Conservation (phyloP, 2,113 vertebrate genomes). For the Zosterops japonicus region DNA sequence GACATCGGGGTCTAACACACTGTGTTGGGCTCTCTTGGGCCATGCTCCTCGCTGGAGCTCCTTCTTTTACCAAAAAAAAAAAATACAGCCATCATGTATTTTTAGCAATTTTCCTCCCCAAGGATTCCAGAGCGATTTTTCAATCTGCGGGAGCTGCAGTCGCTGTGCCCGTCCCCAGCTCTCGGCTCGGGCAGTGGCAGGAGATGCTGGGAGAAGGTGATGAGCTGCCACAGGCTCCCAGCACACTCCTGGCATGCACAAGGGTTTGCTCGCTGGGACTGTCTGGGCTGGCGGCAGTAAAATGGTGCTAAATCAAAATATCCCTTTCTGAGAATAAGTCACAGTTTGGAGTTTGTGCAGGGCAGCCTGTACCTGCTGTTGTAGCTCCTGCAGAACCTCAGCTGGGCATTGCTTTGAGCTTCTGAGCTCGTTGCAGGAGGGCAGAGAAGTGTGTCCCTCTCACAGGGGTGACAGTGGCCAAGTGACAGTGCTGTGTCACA, state of each 20-base stretch:
- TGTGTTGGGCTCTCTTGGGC: not conserved
- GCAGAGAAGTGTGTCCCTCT: fast-evolving
- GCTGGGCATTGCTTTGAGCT: not conserved
- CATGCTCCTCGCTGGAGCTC: not conserved
- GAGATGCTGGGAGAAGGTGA: not conserved
- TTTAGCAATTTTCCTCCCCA: conserved; percentile 53
- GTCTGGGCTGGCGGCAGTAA: not conserved
- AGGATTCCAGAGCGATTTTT: conserved; percentile 50
- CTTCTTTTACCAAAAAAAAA: conserved; percentile 4
- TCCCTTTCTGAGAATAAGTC: not conserved
- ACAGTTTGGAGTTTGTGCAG: fast-evolving
- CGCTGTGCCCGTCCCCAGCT: not conserved
- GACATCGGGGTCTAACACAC: not conserved
- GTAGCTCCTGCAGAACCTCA: not conserved
- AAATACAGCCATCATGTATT: conserved; percentile 14
- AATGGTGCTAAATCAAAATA: not conserved
- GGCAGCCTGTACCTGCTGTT: fast-evolving
- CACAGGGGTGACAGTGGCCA: not conserved
- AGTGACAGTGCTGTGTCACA: not conserved
- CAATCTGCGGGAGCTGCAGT: not conserved
- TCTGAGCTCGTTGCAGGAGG: fast-evolving
- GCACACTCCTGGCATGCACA: not conserved
- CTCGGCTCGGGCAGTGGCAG: fast-evolving
- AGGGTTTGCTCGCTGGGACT: not conserved
- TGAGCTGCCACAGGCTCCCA: not conserved